These are phyloP conservation scores for Panagrolaimus sp. DNA, from an alignment of 1,140 invertebrate species.

Conservation along the genomic window DNA sequence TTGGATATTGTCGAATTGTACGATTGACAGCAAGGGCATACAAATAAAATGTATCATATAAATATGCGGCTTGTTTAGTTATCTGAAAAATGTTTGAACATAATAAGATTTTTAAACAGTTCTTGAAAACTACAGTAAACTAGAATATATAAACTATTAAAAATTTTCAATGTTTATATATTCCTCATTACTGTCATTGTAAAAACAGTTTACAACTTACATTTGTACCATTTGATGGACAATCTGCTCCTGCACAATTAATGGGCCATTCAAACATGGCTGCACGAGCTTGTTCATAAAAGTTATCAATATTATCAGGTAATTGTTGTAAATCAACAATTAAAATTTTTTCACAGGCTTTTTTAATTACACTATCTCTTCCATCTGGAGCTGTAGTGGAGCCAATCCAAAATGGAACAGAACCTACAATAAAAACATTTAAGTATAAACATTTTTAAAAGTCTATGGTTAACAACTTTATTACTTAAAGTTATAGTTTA, in stretches of 20 bases:
- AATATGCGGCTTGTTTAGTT: not conserved
- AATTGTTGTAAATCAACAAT: not conserved
- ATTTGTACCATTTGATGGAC: not conserved
- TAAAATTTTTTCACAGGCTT: slow-evolving; percentile 11
- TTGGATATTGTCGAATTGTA: not conserved
- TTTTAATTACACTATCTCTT: not conserved
- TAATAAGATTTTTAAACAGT: not conserved
- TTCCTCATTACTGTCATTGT: too few relatives aligned
- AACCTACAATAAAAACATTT: not conserved
- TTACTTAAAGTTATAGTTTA: too few relatives aligned
- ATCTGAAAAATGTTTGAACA: not conserved
- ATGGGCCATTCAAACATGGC: slow-evolving; percentile 2
- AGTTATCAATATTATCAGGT: not conserved
- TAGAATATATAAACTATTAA: too few relatives aligned
- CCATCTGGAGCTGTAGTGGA: not conserved
- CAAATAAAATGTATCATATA: not conserved
- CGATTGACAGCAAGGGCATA: not conserved
- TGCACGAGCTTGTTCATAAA: not conserved
- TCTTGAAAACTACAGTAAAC: not conserved
- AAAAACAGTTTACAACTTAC: not conserved
- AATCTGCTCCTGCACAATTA: not conserved
- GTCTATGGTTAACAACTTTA: too few relatives aligned
- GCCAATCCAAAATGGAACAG: slow-evolving; percentile 14
- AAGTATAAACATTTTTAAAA: too few relatives aligned
- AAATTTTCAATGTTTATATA: too few relatives aligned